Base-by-base conservation (phyloP, 2,797 vertebrate species). In the Todus mexicanus region DNA sequence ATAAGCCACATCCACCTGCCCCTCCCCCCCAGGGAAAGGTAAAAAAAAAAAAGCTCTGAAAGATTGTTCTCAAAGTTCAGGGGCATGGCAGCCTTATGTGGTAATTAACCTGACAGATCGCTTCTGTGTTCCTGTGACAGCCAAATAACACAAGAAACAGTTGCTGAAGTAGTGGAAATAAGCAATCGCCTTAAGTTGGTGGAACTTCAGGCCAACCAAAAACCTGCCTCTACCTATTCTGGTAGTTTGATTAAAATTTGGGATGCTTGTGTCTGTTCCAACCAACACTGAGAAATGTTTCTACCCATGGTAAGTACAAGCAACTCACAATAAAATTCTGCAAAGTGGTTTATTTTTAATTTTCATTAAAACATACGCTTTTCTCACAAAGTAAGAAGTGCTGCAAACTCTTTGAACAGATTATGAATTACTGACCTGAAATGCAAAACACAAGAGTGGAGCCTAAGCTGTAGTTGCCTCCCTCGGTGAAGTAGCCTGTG, bases 311-410 rank as follows among this genome's bases (percentile, higher is more conserved):
- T 59, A 90, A 84, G 60, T 48, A 80, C 3, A 10, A 94, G 84
- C 45, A 79, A 50, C 37, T 94, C 88, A 75, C 37, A 84, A 12
- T 63, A 61, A 42, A 91, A 53, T 90, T 92, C 64, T 23, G 42
- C 86, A 89, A 93, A 31, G 10, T 38, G 7, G 27, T 85, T 93
- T 87, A 81, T 84, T 95, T 94, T 86, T 47, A 80, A 71, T 72
- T 90, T 40, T 81, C 17, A n/a, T 64, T 60, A 89, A 89, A 94
- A 84, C 4, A 6, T 84, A 57, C 6, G 66, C 2, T 65, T 83
- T 89, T 69, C 50, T 80, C 64, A 89, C 47, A 89, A 85, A 53
- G 65, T 61, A 92, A 83, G 61, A 92, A 70, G 10, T 73, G 31
- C 29, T 81, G 27, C 26, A 86, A 89, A 79, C 6, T 12, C 64